phyloP scores from a whole-genome alignment of 1,140 invertebrate species.

The Bemisia tabaci region DNA sequence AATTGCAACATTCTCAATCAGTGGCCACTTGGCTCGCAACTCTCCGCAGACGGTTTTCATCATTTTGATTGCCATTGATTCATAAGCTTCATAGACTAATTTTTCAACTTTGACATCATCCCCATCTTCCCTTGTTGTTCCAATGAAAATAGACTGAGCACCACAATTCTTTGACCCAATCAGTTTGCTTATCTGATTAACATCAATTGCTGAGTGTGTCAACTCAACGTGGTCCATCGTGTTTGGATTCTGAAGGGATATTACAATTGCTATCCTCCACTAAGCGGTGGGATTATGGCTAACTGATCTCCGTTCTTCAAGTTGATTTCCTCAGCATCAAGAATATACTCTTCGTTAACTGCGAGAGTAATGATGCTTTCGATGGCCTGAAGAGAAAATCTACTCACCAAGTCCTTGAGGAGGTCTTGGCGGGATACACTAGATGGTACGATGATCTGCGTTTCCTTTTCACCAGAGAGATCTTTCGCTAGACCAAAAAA shows the following conservation, averaged over 20 bases:
- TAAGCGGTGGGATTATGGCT: conserved; percentile 24
- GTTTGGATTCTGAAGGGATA: too few relatives aligned
- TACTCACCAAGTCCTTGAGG: conserved; percentile 38
- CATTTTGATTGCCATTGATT: conserved; percentile 75
- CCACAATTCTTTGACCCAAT: conserved; percentile 64
- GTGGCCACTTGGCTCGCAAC: conserved; percentile 51
- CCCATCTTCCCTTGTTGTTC: conserved; percentile 82
- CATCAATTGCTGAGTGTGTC: conserved; percentile 46
- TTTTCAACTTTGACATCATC: conserved; percentile 65
- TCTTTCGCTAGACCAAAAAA: conserved; percentile 83
- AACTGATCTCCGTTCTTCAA: conserved; percentile 20
- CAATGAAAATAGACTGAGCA: conserved; percentile 77
- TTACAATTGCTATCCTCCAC: conserved; percentile 30
- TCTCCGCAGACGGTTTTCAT: conserved; percentile 64
- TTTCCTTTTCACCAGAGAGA: conserved; percentile 44
- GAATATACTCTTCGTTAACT: conserved; percentile 61
- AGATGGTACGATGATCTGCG: conserved; percentile 34
- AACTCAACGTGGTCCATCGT: conserved; percentile 52
- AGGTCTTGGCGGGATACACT: conserved; percentile 39
- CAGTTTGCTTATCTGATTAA: conserved; percentile 48
- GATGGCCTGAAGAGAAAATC: conserved; percentile 52
- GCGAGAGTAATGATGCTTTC: conserved; percentile 57
- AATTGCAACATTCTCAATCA: conserved; percentile 63
- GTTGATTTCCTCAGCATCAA: conserved; percentile 18
- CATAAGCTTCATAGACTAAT: conserved; percentile 88